These are phyloP conservation scores for Hypolimnas misippus DNA, from an alignment of 2,888 invertebrate species.

Conservation along the genomic window DNA sequence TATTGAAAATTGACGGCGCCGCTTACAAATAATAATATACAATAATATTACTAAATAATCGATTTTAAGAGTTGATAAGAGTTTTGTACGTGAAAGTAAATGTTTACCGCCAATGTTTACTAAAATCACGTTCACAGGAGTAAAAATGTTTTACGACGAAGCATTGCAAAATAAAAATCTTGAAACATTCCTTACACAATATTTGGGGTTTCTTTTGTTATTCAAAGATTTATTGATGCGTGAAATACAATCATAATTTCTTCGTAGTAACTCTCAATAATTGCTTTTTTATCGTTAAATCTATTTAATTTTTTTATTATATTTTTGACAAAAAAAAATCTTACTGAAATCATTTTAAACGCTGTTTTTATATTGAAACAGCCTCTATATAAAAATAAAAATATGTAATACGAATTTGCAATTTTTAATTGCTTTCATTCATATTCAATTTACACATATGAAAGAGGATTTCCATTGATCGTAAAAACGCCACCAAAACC, in stretches of 20 bases:
- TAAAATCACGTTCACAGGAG: neutral
- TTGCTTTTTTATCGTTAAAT: neutral
- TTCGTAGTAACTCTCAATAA: neutral
- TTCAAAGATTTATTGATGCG: conserved; percentile 12
- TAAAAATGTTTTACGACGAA: conserved; percentile 4
- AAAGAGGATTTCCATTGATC: neutral
- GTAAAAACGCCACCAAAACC: conserved; percentile 19
- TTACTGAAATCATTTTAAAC: too few relatives aligned
- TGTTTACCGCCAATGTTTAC: conserved; percentile 7
- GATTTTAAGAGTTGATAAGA: neutral
- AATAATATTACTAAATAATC: conserved; percentile 16
- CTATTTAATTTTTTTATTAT: neutral
- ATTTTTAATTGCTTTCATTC: neutral
- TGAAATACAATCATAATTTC: conserved; percentile 1
- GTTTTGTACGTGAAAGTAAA: conserved; percentile 17
- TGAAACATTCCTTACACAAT: conserved; percentile 15
- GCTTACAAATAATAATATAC: conserved; percentile 32
- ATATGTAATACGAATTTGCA: too few relatives aligned
- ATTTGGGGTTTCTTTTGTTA: conserved; percentile 9
- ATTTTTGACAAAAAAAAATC: neutral
- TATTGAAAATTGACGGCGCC: conserved; percentile 48
- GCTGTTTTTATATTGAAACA: too few relatives aligned
- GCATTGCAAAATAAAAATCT: conserved; percentile 12
- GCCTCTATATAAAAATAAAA: too few relatives aligned
- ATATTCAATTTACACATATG: neutral